phyloP scores from a whole-genome alignment of 1,140 invertebrate genomes.

The Maniola jurtina region DNA sequence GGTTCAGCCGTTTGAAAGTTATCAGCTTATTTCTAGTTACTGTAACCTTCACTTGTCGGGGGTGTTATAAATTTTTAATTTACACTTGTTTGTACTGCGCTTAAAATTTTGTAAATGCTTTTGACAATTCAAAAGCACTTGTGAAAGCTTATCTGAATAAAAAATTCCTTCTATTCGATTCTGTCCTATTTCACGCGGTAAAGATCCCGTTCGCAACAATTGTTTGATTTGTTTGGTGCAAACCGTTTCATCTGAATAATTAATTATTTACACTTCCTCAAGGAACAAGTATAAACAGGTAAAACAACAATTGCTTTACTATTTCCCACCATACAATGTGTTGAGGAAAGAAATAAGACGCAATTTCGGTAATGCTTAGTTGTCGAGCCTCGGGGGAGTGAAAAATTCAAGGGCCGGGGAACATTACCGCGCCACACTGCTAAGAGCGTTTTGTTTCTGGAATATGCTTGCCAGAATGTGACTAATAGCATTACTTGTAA shows the following conservation, averaged over 20 bases:
- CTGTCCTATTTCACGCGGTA: no score
- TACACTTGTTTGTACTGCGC: no score
- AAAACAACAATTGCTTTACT: constrained; percentile 65
- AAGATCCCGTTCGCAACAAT: no score
- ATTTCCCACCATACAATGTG: constrained; percentile 63
- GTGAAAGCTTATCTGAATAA: no score
- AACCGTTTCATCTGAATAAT: background rate
- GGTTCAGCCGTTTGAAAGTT: no score
- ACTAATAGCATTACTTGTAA: constrained; percentile 34
- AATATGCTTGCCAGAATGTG: constrained; percentile 27
- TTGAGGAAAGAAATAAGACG: constrained; percentile 75
- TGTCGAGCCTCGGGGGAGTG: constrained; percentile 75
- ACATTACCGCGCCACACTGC: constrained; percentile 70
- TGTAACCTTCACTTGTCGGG: no score
- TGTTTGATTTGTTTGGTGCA: no score
- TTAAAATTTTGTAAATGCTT: no score
- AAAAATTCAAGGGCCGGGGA: constrained; percentile 74
- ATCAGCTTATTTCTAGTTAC: no score
- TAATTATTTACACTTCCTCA: background rate
- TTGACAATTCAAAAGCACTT: no score
- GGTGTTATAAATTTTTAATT: no score
- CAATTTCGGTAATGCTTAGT: constrained; percentile 77
- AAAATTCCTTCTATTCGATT: no score
- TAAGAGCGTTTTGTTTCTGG: constrained; percentile 62
- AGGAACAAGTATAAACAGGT: constrained; percentile 37